Percentiles rank a stretch among this genome's conserved stretches.
Evolutionary conservation across 2,797 vertebrate genomes (phyloP).

Genomic region (Chrosomus eos): DNA sequence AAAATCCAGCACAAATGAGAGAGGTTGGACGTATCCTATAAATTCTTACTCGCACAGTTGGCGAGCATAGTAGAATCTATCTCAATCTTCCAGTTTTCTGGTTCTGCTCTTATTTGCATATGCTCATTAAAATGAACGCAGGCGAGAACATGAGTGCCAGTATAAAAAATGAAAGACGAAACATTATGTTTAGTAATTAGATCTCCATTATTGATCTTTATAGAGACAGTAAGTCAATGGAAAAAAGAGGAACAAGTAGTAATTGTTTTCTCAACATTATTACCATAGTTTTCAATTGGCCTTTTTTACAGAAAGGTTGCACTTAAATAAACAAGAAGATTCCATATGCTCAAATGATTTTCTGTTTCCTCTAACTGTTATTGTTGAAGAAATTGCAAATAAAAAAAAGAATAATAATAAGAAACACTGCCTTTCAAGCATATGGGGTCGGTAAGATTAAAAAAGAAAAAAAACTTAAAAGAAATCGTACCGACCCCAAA

Average conservation of each 20-base stretch:
- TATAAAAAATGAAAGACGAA: conserved; percentile 64
- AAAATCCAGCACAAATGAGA: conserved; percentile 55
- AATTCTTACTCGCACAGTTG: conserved; percentile 82
- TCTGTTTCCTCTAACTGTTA: background rate
- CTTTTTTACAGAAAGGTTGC: conserved; percentile 31
- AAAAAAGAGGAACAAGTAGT: conserved; percentile 42
- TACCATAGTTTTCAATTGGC: conserved; percentile 29
- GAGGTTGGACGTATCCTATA: conserved; percentile 73
- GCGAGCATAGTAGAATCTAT: conserved; percentile 83
- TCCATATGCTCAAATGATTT: background rate
- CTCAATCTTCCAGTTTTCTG: conserved; percentile 80
- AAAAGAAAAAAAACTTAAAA: too few relatives aligned
- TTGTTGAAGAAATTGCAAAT: background rate
- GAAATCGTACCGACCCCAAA: too few relatives aligned
- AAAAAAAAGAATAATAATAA: background rate
- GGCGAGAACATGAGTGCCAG: conserved; percentile 58
- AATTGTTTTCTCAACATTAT: conserved; percentile 42
- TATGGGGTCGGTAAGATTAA: background rate
- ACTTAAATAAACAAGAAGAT: background rate
- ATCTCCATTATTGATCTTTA: conserved; percentile 66
- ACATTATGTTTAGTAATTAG: conserved; percentile 67
- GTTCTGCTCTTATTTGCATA: conserved; percentile 71
- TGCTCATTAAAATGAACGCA: conserved; percentile 63
- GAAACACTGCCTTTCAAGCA: background rate
- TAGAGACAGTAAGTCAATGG: conserved; percentile 48